These are phyloP conservation scores for Platygyra sinensis DNA, from an alignment of 64 coral and sea anemone genomes.

Conservation along the genomic window DNA sequence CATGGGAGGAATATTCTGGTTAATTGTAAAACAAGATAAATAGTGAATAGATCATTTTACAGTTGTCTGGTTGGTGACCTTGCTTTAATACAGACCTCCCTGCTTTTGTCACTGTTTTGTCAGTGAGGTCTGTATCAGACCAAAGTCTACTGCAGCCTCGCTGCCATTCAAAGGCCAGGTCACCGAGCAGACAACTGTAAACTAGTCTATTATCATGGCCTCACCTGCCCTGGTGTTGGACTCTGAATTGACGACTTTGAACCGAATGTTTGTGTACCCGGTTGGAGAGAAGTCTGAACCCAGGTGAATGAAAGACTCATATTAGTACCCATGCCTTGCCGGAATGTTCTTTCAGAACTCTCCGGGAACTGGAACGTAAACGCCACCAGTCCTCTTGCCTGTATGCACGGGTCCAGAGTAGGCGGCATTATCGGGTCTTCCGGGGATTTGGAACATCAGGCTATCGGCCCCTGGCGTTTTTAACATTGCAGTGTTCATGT, in stretches of 20 bases:
- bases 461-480: conserved; percentile 66
- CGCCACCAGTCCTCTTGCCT: conserved; percentile 20
- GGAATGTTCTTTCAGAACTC: conserved; percentile 58
- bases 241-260: background rate
- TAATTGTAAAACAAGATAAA: background rate
- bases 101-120: no score
- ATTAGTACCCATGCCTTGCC: conserved; percentile 64
- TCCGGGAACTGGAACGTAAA: conserved; percentile 64
- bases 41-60: no score
- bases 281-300: conserved; percentile 88
- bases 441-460: conserved; percentile 67
- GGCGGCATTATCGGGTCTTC: background rate
- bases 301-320: conserved; percentile 87
- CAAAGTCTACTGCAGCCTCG: no score
- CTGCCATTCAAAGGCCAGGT: no score
- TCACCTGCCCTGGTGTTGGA: conserved; percentile 25
- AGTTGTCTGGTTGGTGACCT: no score
- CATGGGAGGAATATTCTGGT: no score
- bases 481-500: conserved; percentile 68
- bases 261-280: conserved; percentile 16
- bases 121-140: no score
- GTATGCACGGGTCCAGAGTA: background rate
- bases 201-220: background rate
- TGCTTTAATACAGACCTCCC: no score
- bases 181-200: no score